Base-by-base conservation (phyloP, 1,140 invertebrate species). In the Heliothis virescens region DNA sequence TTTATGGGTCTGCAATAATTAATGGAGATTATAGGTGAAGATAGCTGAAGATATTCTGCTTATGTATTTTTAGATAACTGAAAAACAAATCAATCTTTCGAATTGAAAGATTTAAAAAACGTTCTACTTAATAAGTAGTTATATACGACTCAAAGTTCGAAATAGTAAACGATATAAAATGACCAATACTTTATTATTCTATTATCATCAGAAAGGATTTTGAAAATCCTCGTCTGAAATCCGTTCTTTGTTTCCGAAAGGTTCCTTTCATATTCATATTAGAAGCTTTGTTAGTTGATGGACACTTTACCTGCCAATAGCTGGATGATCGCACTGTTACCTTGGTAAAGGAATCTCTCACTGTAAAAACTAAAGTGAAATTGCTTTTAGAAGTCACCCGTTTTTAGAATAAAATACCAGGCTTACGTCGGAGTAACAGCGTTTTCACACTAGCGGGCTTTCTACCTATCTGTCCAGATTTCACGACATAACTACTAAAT, bases 191-290 rank as follows among this genome's bases (percentile, higher is more conserved):
- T 41, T 7, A 41, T 57, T 18, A 57, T 9, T 11, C 16, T 11
- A 18, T 10, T 18, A 10, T 10, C 9, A 9, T 3, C 21, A 26
- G 26, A 26, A n/a, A n/a, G n/a, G 26, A 26, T 7, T 53, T 16
- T 53, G 21, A 34, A 34, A 48, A 65, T 12, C 2, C n/a, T 16
- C 2, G 10, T 65, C 0, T 18, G 16, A 65, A 65, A 47, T 47
- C 34, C 47, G 11, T 65, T 34, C 10, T 10, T 47, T 65, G 10
- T 2, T 47, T 5, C 1, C 15, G 5, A n/a, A 65, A 18, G 3
- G n/a, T 15, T 16, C 48, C 15, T 50, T 69, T 52, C 47, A 52
- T 69, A 50, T 69, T 65, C 34, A 47, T 65, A 65, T 47, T 65
- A 16, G 29, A 47, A 47, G 62, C 34, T 47, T 11, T 16, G 62